A percentile compares a stretch with the other conserved stretches of the same genome.
phyloP scores from a whole-genome alignment of 2,888 invertebrate species.

The Heliconius charithonia region DNA sequence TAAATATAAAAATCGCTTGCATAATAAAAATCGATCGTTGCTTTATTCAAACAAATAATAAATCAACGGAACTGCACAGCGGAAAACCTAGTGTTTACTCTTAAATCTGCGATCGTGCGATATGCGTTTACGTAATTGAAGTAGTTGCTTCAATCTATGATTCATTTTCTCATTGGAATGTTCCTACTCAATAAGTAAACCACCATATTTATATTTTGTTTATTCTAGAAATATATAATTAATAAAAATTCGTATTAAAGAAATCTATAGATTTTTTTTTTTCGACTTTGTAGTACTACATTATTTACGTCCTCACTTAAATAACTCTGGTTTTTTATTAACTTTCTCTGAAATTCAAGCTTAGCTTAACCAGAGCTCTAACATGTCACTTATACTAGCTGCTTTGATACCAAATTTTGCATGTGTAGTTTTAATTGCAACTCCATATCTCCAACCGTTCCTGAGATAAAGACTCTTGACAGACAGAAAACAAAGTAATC shows the following conservation, averaged over 20 bases:
- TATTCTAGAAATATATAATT: slow-evolving; percentile 15
- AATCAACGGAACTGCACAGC: slow-evolving; percentile 47
- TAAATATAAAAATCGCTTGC: too few species aligned
- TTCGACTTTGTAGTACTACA: not conserved
- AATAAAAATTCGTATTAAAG: not conserved
- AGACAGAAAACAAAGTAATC: too few species aligned
- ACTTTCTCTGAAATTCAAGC: too few species aligned
- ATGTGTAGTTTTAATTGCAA: too few species aligned
- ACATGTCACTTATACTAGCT: too few species aligned
- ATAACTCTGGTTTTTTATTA: not conserved
- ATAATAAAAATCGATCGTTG: too few species aligned
- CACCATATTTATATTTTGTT: slow-evolving; percentile 37
- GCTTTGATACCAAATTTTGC: too few species aligned
- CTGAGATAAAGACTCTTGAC: too few species aligned
- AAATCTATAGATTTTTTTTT: not conserved
- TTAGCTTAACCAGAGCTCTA: too few species aligned
- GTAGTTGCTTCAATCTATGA: slow-evolving; percentile 45
- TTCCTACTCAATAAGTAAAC: slow-evolving; percentile 36
- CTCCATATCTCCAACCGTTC: too few species aligned
- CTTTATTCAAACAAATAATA: slow-evolving; percentile 10
- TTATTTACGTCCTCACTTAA: not conserved
- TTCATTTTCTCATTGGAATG: slow-evolving; percentile 49
- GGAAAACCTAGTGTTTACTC: slow-evolving; percentile 49
- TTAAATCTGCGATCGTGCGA: slow-evolving; percentile 46
- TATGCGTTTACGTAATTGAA: slow-evolving; percentile 49